Percentiles rank a stretch among this genome's conserved stretches.
phyloP scores from a whole-genome alignment of 2,888 invertebrate species.

The Melanotus villosus region DNA sequence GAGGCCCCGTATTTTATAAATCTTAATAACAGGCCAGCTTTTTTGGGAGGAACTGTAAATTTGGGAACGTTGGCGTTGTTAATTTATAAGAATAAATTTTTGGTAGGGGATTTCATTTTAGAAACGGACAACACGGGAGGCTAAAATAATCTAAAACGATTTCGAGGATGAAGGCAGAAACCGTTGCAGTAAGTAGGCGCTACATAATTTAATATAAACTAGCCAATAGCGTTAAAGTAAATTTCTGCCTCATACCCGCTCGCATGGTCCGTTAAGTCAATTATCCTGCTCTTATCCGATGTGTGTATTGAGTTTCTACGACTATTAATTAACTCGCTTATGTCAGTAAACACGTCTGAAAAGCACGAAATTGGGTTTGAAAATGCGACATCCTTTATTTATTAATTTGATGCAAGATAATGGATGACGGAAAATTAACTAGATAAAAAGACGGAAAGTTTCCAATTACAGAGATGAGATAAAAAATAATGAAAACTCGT shows the following conservation, averaged over 20 bases:
- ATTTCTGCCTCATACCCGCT: slow-evolving; percentile 2
- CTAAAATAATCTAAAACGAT: neutral
- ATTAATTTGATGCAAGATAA: neutral
- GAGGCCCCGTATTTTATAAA: too few relatives aligned
- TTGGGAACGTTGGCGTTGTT: too few relatives aligned
- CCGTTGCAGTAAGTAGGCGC: neutral
- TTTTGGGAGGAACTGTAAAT: too few relatives aligned
- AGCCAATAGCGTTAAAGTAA: slow-evolving; percentile 19
- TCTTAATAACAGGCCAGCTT: too few relatives aligned
- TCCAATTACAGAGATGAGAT: slow-evolving; percentile 19
- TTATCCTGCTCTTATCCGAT: slow-evolving; percentile 19
- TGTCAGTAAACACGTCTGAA: slow-evolving; percentile 7
- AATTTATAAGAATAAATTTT: slow-evolving; percentile 7
- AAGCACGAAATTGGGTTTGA: slow-evolving; percentile 9
- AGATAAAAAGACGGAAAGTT: slow-evolving; percentile 11
- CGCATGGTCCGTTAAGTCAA: slow-evolving; percentile 10
- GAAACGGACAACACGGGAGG: neutral
- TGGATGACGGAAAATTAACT: slow-evolving; percentile 8
- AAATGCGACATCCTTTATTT: neutral
- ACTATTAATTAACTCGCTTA: slow-evolving; percentile 8
- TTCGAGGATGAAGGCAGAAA: slow-evolving; percentile 5
- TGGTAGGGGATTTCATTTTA: neutral
- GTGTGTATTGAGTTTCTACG: slow-evolving; percentile 19
- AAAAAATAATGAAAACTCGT: slow-evolving; percentile 12
- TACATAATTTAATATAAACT: slow-evolving; percentile 19